Evolutionary conservation across 1,140 invertebrate species (phyloP).

Genomic region (Neuroterus valhalla): DNA sequence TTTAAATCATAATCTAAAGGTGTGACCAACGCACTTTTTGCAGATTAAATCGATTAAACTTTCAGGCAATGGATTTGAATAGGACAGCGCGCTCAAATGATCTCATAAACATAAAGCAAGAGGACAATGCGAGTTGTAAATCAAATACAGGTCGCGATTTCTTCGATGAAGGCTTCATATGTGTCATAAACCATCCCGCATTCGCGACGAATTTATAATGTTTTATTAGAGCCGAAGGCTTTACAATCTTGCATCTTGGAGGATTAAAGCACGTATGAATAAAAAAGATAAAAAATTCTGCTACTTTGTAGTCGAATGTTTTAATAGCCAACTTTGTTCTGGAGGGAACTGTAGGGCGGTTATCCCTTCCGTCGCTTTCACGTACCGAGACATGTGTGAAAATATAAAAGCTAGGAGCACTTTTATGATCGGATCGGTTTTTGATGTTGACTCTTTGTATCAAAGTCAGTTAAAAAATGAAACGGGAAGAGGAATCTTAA

Average conservation of each 20-base stretch:
- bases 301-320: conserved; percentile 66
- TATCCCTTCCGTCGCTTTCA: conserved; percentile 55
- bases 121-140: conserved; percentile 40
- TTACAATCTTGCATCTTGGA: conserved; percentile 40
- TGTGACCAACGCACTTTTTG: not conserved
- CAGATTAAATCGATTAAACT: conserved; percentile 46
- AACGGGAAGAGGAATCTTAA: conserved; percentile 1
- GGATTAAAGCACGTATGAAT: conserved; percentile 10
- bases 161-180: conserved; percentile 61
- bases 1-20: not conserved
- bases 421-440: conserved; percentile 71
- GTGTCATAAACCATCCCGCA: conserved; percentile 65
- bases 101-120: conserved; percentile 52
- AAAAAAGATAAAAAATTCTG: conserved; percentile 44
- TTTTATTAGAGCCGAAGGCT: conserved; percentile 67
- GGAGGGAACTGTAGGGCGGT: conserved; percentile 56
- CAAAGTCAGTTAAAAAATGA: conserved; percentile 25
- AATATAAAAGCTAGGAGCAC: conserved; percentile 53
- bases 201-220: conserved; percentile 71
- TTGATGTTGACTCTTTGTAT: conserved; percentile 57
- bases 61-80: conserved; percentile 37
- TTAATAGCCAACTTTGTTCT: conserved; percentile 70
- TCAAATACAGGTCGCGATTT: conserved; percentile 48
- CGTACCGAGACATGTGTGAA: conserved; percentile 56
- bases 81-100: not conserved